Base-by-base conservation (phyloP, 1,140 invertebrate genomes). In the Berghia stephanieae region DNA sequence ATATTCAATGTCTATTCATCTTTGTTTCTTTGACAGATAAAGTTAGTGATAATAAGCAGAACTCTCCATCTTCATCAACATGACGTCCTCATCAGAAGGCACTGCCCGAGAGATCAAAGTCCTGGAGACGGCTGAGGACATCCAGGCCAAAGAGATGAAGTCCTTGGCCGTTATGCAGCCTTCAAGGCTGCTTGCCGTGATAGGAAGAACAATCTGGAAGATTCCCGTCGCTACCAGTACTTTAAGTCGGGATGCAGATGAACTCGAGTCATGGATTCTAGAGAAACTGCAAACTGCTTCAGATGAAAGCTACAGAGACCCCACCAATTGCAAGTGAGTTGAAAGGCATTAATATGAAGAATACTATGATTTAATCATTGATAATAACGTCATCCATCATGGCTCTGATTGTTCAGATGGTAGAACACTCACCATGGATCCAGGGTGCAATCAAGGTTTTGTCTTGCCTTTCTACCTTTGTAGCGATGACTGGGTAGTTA, bases 191-290 rank as follows among this genome's bases (percentile, higher is more conserved):
- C 97, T 84, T 97, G 97, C 1, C 93, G 96, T 67, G 93, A 93
- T 38, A 98, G 99, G 88, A 92, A 98, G 78, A 95, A 97, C 86
- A 96, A 96, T 84, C 92, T 99, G 38, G 98, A 99, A 91, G 98
- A 99, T 90, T 98, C 97, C n/a, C 92, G 98, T 81, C 93, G 96
- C 83, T 99, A 94, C 89, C 94, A 99, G 91, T 99, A 99, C 90
- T 99, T 99, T 90, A 99, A 99, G 91, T n/a, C 92, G 98, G 83
- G 98, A 99, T 92, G 97, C 98, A 71, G 98, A 99, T 88, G 98
- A 99, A 91, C 92, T 99, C 74, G 97, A 99, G 91, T 96, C 95
- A 60, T 99, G 98, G 98, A 99, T 99, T 86, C 93, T 96, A 85
- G 98, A 99, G 89, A 99, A 99, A 87, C 90, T 99, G 31, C 98